Conservation (phyloP, 2,888 invertebrate species). For the Epicampocera succincta region DNA sequence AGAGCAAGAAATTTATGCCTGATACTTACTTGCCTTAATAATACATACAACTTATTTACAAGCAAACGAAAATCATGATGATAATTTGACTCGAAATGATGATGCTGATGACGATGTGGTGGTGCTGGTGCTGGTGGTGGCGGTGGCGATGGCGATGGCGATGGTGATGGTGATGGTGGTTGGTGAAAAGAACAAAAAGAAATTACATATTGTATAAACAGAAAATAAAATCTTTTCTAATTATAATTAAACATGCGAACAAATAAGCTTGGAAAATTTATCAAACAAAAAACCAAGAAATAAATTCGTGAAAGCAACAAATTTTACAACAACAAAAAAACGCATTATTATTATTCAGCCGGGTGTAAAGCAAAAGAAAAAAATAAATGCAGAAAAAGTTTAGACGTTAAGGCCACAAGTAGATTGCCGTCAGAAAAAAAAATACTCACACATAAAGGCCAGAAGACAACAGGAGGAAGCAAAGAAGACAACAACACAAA, state of each 20-base stretch:
- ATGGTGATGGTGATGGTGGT: slow-evolving; percentile 36
- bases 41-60: slow-evolving; percentile 26
- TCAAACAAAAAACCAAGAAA: slow-evolving; percentile 14
- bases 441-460: not conserved
- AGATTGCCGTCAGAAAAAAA: slow-evolving; percentile 25
- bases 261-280: slow-evolving; percentile 54
- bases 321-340: slow-evolving; percentile 54
- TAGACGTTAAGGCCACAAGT: slow-evolving; percentile 38
- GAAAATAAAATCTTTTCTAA: slow-evolving; percentile 56
- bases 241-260: slow-evolving; percentile 69
- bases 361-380: slow-evolving; percentile 55
- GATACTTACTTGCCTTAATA: slow-evolving; percentile 29
- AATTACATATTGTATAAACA: not conserved
- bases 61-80: slow-evolving; percentile 29
- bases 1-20: slow-evolving; percentile 49
- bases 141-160: slow-evolving; percentile 10
- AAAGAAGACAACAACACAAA: slow-evolving; percentile 18
- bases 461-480: not conserved
- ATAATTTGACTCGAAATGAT: slow-evolving; percentile 51
- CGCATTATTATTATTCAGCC: slow-evolving; percentile 67
- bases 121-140: slow-evolving; percentile 43
- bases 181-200: slow-evolving; percentile 20
- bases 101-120: slow-evolving; percentile 10
- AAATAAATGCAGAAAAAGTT: slow-evolving; percentile 32
- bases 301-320: slow-evolving; percentile 45